Evolutionary conservation across 2,113 vertebrate species (phyloP), one percentile per base, ranked within the genome.

Genomic region (Apistogramma diplotaenia): DNA sequence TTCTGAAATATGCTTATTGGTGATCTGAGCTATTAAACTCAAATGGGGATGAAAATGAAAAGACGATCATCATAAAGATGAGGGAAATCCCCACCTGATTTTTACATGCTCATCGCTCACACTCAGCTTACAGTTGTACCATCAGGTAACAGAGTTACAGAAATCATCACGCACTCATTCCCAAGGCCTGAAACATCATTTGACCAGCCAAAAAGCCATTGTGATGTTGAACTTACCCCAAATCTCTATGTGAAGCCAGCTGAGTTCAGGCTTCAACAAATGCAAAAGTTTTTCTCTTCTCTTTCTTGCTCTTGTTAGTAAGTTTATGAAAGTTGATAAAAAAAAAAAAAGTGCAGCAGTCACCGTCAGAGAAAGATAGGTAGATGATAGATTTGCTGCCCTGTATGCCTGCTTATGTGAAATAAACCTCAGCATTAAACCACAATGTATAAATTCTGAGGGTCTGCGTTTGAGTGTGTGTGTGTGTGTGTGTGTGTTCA

Each of bases 401-500:
- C 37, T 77, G 46, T 83, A 74, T 71, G 46, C 55, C 2, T 25
- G 25, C 60, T 76, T 31, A 35, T 43, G 56, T 11, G 16, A 75
- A 33, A 77, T 61, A 58, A 70, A 71, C 60, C 35, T 79, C n/a
- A 58, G 31, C 7, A 19, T 43, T 31, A 60, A 85, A 84, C 74
- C 62, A 57, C 25, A 33, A 19, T 15, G 29, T 51, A 76, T 46
- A 46, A 18, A 57, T 25, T 73, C 46, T 76, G 74, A 80, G 51
- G 15, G 33, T 85, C 25, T 80, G 11, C 51, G 60, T 77, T 13
- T 57, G 61, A 37, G 62, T 87, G 43, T 62, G 83, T 43, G 62
- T 87, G 35, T 61, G 61, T 87, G 43, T 61, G 61, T 87, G 43
- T 61, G 82, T 43, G 62, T 60, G 43, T 40, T 54, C 60, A 46